phyloP scores from a whole-genome alignment of 2,113 vertebrate species.

The Cranoglanis bouderius region DNA sequence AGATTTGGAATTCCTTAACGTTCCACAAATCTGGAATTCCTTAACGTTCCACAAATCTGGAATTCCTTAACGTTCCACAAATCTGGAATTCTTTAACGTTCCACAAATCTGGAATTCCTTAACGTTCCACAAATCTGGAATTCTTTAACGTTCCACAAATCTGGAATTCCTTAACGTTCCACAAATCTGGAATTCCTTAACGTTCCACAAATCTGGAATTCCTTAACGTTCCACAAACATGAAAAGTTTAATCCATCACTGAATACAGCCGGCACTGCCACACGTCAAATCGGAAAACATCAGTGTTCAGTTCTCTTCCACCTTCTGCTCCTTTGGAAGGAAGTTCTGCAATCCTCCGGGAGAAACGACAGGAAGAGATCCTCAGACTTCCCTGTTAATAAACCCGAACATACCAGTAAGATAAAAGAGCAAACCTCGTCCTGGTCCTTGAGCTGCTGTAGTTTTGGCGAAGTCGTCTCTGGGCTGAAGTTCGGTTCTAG shows the following conservation, averaged over 20 bases:
- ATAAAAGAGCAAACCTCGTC: neutral
- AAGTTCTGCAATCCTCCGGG: neutral
- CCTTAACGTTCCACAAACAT: neutral
- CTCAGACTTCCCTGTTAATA: neutral
- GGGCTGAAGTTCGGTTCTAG: neutral
- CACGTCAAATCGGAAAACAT: neutral
- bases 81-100: no score
- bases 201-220: neutral
- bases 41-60: neutral
- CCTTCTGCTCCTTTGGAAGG: neutral
- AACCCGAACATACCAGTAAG: neutral
- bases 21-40: neutral
- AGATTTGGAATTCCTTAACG: neutral
- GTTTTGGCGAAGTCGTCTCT: neutral
- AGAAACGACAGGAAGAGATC: neutral
- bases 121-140: neutral
- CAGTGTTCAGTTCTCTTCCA: neutral
- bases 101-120: no score
- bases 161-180: neutral
- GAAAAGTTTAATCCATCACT: neutral
- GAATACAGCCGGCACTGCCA: no score
- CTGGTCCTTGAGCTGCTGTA: neutral
- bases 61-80: neutral
- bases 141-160: neutral
- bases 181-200: neutral